A percentile compares a stretch with the other conserved stretches of the same genome.
Conservation (phyloP, 2,888 invertebrate genomes). For the Conops quadrifasciatus region DNA sequence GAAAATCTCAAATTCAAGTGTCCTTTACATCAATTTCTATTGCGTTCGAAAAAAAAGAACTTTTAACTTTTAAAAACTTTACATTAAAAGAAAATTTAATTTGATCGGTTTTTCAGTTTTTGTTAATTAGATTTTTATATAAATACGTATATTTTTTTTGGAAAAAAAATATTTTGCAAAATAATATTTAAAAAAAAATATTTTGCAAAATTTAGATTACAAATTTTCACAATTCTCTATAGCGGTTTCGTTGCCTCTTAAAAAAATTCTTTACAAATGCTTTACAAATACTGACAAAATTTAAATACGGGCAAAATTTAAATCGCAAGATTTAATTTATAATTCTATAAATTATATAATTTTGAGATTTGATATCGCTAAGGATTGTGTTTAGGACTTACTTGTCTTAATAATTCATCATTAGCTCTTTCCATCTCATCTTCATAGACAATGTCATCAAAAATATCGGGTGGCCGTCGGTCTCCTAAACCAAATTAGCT, state of each 20-base stretch:
- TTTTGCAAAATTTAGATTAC: not conserved
- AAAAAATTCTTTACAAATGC: not conserved
- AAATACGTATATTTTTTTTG: no score
- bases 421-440: slow-evolving; percentile 61
- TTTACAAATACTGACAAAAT: not conserved
- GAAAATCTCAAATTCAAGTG: slow-evolving; percentile 6
- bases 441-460: slow-evolving; percentile 54
- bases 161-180: not conserved
- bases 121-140: not conserved
- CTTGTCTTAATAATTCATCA: slow-evolving; percentile 63
- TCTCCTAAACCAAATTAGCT: slow-evolving; percentile 1
- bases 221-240: no score
- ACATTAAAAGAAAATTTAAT: slow-evolving; percentile 10
- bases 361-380: not conserved
- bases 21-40: no score
- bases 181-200: not conserved
- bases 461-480: slow-evolving; percentile 35
- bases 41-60: no score
- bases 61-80: slow-evolving; percentile 36
- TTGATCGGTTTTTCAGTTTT: not conserved
- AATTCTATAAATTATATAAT: not conserved
- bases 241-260: no score
- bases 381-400: slow-evolving; percentile 46
- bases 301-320: not conserved
- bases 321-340: not conserved